Percentiles rank a stretch among this genome's conserved stretches.
Evolutionary conservation across 2,888 invertebrate species (phyloP).

Genomic region (Caenorhabditis angaria): DNA sequence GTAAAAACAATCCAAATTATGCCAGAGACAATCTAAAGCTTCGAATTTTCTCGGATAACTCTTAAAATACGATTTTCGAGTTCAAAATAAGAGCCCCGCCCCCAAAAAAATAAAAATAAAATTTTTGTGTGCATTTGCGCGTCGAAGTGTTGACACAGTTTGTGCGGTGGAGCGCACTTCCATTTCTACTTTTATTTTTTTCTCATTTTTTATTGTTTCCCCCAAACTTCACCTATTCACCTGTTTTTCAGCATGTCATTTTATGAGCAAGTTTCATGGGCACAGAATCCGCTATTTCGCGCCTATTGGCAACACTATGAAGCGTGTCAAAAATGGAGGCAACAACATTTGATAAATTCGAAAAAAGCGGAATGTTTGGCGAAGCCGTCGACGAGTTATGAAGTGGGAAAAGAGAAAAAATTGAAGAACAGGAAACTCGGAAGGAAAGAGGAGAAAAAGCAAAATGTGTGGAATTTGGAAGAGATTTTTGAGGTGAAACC

Average conservation of each 20-base stretch:
- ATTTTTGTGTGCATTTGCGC: no score
- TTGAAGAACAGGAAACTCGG: not conserved
- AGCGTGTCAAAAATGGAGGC: constrained; percentile 18
- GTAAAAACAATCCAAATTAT: no score
- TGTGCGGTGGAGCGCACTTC: no score
- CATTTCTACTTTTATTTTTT: not conserved
- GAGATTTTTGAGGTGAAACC: no score
- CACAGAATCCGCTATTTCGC: constrained; percentile 14
- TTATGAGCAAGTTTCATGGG: constrained; percentile 16
- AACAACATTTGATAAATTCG: constrained; percentile 9
- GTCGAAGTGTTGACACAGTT: no score
- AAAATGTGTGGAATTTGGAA: not conserved
- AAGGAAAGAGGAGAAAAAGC: not conserved
- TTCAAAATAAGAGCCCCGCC: no score
- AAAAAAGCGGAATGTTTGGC: not conserved
- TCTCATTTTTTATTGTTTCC: not conserved
- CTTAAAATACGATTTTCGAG: no score
- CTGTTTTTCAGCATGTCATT: not conserved
- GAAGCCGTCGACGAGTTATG: not conserved
- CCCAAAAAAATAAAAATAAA: no score
- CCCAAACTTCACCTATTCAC: no score
- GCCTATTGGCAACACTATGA: constrained; percentile 27
- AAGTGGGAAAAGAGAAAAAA: no score
- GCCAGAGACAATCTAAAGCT: no score
- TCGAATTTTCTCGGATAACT: no score